These are phyloP conservation scores for Gymnocephalus cernua DNA, from an alignment of 2,113 vertebrate genomes.

Conservation along the genomic window DNA sequence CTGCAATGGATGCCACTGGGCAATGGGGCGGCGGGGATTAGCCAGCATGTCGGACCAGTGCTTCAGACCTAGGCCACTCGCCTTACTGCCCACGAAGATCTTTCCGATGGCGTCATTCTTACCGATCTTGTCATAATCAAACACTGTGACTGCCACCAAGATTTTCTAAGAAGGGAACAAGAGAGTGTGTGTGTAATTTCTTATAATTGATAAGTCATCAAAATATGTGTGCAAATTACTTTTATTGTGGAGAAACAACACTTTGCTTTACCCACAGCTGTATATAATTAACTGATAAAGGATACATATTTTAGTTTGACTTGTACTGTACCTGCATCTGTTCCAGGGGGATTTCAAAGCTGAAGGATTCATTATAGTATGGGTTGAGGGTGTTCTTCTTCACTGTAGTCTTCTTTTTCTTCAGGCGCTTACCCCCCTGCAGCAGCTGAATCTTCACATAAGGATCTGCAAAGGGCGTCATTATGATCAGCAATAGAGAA, in stretches of 20 bases:
- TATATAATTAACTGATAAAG: neutral
- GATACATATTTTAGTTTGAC: neutral
- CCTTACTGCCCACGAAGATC: slow-evolving; percentile 95
- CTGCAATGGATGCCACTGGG: slow-evolving; percentile 97
- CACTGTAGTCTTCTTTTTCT: slow-evolving; percentile 99
- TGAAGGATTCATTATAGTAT: slow-evolving; percentile 99
- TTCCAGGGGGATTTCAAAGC: slow-evolving; percentile 98
- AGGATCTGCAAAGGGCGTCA: slow-evolving; percentile 86
- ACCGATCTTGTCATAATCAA: slow-evolving; percentile 99
- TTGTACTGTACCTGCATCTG: slow-evolving; percentile 92
- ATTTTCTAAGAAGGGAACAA: slow-evolving; percentile 88
- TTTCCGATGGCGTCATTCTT: slow-evolving; percentile 99
- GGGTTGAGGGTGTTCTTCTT: slow-evolving; percentile 99
- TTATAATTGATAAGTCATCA: neutral
- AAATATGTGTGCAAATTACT: neutral
- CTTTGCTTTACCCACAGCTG: neutral
- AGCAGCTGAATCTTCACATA: slow-evolving; percentile 98
- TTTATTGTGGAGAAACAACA: neutral
- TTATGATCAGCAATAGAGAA: slow-evolving; percentile 13
- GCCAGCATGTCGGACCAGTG: slow-evolving; percentile 99
- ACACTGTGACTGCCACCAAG: slow-evolving; percentile 95
- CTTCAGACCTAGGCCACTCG: slow-evolving; percentile 92
- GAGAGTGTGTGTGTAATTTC: slow-evolving; percentile 2
- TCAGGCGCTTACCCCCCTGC: slow-evolving; percentile 96
- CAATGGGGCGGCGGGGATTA: slow-evolving; percentile 96